Evolutionary conservation across 1,140 invertebrate species (phyloP).

Genomic region (Drepana arcuata): DNA sequence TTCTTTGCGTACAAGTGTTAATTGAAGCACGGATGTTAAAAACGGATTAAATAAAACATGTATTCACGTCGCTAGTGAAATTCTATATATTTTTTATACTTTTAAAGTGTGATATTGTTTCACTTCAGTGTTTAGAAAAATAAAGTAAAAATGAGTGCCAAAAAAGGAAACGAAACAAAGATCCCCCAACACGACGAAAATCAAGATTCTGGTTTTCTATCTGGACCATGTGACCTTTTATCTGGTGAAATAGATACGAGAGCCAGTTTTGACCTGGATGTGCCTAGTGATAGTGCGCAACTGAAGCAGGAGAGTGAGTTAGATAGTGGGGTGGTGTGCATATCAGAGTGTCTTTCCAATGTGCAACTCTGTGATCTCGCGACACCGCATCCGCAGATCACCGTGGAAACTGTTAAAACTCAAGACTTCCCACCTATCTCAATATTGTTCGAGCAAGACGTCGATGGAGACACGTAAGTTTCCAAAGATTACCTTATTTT

Average conservation of each 20-base stretch:
- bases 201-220: constrained; percentile 49
- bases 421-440: constrained; percentile 32
- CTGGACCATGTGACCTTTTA: constrained; percentile 27
- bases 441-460: constrained; percentile 73
- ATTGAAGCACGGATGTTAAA: constrained; percentile 21
- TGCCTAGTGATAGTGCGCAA: constrained; percentile 43
- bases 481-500: neutral
- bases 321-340: constrained; percentile 11
- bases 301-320: constrained; percentile 3
- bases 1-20: constrained; percentile 37
- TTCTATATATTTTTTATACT: no score
- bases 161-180: constrained; percentile 44
- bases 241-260: constrained; percentile 13
- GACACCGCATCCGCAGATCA: no score
- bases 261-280: constrained; percentile 27
- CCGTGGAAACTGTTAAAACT: no score
- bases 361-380: no score
- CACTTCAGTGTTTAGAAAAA: no score
- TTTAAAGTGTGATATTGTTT: no score
- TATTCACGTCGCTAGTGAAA: constrained; percentile 26
- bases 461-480: constrained; percentile 81
- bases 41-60: constrained; percentile 37
- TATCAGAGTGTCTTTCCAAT: constrained; percentile 4
- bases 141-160: constrained; percentile 55
- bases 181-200: constrained; percentile 36